phyloP scores from a whole-genome alignment of 2,113 vertebrate genomes.

The Psilopogon haemacephalus region DNA sequence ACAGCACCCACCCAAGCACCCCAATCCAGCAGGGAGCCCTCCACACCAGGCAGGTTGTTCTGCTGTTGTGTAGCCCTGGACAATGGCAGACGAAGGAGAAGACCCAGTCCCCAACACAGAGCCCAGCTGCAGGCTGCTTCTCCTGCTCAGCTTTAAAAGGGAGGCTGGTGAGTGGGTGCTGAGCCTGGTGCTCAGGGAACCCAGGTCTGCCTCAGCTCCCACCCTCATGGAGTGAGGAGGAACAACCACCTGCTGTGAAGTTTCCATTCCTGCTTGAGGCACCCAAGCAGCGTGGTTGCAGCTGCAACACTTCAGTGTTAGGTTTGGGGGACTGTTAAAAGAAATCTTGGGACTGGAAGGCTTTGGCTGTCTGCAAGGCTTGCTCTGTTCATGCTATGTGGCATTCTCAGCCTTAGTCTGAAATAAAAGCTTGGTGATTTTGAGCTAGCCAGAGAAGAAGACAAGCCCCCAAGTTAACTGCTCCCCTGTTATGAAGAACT shows the following conservation, averaged over 20 bases:
- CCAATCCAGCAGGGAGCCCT: not conserved
- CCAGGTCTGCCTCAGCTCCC: not conserved
- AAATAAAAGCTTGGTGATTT: not conserved
- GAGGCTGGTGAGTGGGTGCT: not conserved
- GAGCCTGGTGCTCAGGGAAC: not conserved
- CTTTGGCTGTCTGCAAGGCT: not conserved
- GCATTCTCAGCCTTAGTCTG: not conserved
- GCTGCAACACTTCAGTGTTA: not conserved
- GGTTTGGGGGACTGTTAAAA: not conserved
- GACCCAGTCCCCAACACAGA: rapidly evolving
- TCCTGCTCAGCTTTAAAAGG: not conserved
- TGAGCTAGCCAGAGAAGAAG: too few relatives aligned
- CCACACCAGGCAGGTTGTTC: rapidly evolving
- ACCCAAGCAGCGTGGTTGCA: not conserved
- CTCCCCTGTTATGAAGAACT: not conserved
- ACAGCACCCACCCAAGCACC: not conserved
- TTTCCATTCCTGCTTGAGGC: not conserved
- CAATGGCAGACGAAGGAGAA: rapidly evolving
- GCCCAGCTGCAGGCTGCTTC: not conserved
- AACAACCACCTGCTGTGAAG: not conserved
- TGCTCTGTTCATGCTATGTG: not conserved
- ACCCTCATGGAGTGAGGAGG: rapidly evolving
- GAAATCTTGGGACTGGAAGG: not conserved
- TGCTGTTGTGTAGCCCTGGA: not conserved
- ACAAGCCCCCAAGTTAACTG: not conserved